phyloP scores from a whole-genome alignment of 1,140 invertebrate genomes.

The Antheraea pernyi region DNA sequence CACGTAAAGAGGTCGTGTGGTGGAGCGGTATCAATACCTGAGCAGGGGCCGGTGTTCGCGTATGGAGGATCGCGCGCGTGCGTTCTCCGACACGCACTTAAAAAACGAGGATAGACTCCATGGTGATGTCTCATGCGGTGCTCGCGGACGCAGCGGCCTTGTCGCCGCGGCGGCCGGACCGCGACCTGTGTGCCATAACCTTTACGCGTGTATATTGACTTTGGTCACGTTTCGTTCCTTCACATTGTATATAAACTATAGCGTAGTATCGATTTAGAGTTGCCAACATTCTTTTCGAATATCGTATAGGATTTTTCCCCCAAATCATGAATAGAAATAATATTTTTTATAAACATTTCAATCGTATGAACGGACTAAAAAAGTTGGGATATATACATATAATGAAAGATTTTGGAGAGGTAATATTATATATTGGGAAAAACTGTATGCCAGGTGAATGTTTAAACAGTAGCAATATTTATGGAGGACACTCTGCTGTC shows the following conservation, averaged over 20 bases:
- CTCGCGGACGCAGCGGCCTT: conserved; percentile 21
- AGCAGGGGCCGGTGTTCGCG: conserved; percentile 27
- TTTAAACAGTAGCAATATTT: no score
- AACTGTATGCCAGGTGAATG: no score
- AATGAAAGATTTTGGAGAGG: no score
- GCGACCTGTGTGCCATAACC: conserved; percentile 63
- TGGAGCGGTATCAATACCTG: conserved; percentile 50
- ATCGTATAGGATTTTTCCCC: no score
- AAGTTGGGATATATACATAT: no score
- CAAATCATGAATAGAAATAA: no score
- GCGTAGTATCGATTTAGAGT: no score
- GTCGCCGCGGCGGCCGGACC: conserved; percentile 62
- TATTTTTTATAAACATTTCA: no score
- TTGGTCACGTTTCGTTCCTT: conserved; percentile 26
- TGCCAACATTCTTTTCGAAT: no score
- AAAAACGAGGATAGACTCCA: conserved; percentile 75
- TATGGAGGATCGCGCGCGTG: conserved; percentile 22
- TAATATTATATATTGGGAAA: no score
- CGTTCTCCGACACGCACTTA: conserved; percentile 51
- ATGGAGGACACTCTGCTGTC: no score
- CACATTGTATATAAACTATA: background rate
- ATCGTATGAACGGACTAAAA: no score
- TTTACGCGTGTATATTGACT: conserved; percentile 68
- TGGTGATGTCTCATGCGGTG: conserved; percentile 60
- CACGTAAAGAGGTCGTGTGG: background rate